Base-by-base conservation (phyloP, 1,140 invertebrate genomes). In the Adoxophyes honmai region DNA sequence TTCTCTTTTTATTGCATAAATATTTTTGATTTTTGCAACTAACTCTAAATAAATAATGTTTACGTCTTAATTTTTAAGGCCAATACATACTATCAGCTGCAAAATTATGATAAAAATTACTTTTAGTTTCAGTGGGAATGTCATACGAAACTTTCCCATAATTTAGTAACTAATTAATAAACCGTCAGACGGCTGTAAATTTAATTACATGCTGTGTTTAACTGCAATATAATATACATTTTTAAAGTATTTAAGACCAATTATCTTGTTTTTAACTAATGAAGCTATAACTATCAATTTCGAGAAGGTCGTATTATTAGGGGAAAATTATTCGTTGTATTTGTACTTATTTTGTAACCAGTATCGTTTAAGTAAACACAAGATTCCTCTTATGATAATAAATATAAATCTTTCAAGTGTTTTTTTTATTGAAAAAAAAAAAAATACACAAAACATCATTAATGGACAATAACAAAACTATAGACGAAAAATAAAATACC, bases 311-410 rank as follows among this genome's bases (percentile, higher is more conserved):
- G 6, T 28, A 28, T 3, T 11, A 48, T 48, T 13, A 48, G n/a
- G 10, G 0, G 42, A 48, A 48, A 33, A 14, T 48, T 11, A 48
- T 48, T 48, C 42, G 42, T 48, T 48, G 42, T 48, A 48, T 48
- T 48, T 48, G 16, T 48, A 48, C 42, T 21, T 13, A 11, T 28
- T 28, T 9, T 16, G 4, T 10, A 28, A 28, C 9, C 16, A 44
- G 16, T 4, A 28, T 6, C 7, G 11, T 11, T 48, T 48, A n/a
- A 2, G 6, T 28, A 28, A 28, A 2, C 21, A 28, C 6, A 28
- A 48, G n/a, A n/a, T n/a, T n/a, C n/a, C n/a, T n/a, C n/a, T n/a
- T n/a, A n/a, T n/a, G n/a, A n/a, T n/a, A n/a, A n/a, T n/a, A n/a
- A n/a, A n/a, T n/a, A n/a, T n/a, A n/a, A n/a, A n/a, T n/a, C n/a